A percentile compares a stretch with the other conserved stretches of the same genome.
Evolutionary conservation across 2,888 invertebrate genomes (phyloP).

Genomic region (Apamea epomidion): DNA sequence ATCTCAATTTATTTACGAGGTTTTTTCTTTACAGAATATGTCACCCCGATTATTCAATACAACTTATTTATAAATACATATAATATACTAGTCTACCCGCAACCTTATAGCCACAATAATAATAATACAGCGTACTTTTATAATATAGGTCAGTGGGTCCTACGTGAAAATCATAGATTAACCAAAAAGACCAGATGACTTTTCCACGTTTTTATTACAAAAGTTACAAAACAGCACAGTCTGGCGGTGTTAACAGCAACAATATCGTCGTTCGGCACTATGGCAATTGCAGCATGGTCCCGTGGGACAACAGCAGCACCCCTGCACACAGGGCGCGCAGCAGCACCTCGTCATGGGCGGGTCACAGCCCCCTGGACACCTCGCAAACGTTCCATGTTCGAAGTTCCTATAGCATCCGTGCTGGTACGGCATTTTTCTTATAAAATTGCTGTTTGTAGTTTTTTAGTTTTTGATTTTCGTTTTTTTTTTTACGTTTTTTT

Average conservation of each 20-base stretch:
- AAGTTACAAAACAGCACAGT: constrained; percentile 17
- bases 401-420: constrained; percentile 5
- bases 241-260: constrained; percentile 14
- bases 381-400: constrained; percentile 14
- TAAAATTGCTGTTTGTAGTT: neutral
- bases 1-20: too few relatives aligned
- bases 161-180: neutral
- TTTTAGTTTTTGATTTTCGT: neutral
- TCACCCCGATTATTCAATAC: too few relatives aligned
- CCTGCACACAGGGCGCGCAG: constrained; percentile 66
- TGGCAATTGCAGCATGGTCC: constrained; percentile 80
- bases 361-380: constrained; percentile 45
- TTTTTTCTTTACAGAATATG: too few relatives aligned
- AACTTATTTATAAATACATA: too few relatives aligned
- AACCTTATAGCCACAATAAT: too few relatives aligned
- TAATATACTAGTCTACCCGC: too few relatives aligned
- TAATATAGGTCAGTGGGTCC: neutral
- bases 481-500: constrained; percentile 17
- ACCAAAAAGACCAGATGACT: neutral
- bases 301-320: constrained; percentile 74
- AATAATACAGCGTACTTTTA: too few relatives aligned
- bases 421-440: constrained; percentile 27
- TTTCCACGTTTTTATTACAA: neutral
- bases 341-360: constrained; percentile 42
- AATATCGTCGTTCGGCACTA: constrained; percentile 43